Evolutionary conservation across 2,797 vertebrate species (phyloP).

Genomic region (Coregonus ussuriensis): DNA sequence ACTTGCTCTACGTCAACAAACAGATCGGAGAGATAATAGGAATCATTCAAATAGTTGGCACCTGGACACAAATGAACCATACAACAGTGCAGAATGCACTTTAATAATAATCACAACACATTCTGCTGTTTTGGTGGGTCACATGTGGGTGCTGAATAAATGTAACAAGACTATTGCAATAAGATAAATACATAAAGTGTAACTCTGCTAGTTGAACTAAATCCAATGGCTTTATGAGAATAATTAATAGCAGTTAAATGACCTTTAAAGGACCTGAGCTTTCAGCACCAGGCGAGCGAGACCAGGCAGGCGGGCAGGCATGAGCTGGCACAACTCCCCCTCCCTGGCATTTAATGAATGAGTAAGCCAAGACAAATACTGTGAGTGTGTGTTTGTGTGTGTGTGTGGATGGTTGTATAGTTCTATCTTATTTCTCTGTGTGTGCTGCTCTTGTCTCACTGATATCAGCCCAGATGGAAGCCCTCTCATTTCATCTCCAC

Average conservation of each 20-base stretch:
- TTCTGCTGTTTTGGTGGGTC: too few relatives aligned
- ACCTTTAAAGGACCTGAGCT: slow-evolving; percentile 32
- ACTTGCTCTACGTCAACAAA: neutral
- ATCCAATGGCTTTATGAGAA: neutral
- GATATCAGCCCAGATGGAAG: slow-evolving; percentile 48
- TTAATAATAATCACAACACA: neutral
- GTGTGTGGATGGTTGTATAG: too few relatives aligned
- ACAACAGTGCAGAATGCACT: neutral
- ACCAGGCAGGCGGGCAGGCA: slow-evolving; percentile 32
- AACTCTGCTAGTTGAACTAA: neutral
- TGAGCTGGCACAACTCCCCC: neutral
- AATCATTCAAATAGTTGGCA: slow-evolving; percentile 29
- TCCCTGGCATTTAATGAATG: slow-evolving; percentile 15
- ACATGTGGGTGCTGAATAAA: too few relatives aligned
- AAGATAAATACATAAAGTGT: neutral
- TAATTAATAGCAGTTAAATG: slow-evolving; percentile 38
- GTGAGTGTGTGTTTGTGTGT: too few relatives aligned
- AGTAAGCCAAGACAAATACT: slow-evolving; percentile 37
- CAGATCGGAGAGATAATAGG: neutral
- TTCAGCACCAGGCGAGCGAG: slow-evolving; percentile 46
- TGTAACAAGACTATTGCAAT: too few relatives aligned
- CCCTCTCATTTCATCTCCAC: slow-evolving; percentile 19
- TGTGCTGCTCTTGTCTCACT: slow-evolving; percentile 32
- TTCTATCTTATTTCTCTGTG: slow-evolving; percentile 22
- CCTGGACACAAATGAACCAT: neutral